These are phyloP conservation scores for Myathropa florea DNA, from an alignment of 2,888 invertebrate genomes.

Conservation along the genomic window DNA sequence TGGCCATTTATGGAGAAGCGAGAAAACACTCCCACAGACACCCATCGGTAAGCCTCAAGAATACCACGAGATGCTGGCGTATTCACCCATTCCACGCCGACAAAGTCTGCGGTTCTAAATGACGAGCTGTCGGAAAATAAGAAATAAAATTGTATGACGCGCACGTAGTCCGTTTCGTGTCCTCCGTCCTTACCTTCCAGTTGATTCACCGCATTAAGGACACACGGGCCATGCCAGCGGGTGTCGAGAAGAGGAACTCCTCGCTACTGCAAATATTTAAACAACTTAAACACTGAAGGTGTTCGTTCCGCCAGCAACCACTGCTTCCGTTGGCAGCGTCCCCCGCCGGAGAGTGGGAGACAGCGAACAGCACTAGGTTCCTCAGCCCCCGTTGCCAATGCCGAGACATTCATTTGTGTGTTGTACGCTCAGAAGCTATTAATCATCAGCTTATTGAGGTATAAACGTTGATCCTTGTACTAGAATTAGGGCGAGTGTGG, in stretches of 20 bases:
- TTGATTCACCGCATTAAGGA: slow-evolving; percentile 18
- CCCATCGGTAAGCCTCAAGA: slow-evolving; percentile 1
- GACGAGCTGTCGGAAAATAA: slow-evolving; percentile 25
- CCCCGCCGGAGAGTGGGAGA: not conserved
- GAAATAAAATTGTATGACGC: slow-evolving; percentile 40
- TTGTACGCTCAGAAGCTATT: slow-evolving; percentile 74
- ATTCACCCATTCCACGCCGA: slow-evolving; percentile 2
- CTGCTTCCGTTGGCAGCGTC: not conserved
- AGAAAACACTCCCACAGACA: not conserved
- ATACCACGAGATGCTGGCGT: not conserved
- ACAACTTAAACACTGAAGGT: slow-evolving; percentile 48
- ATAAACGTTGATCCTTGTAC: slow-evolving; percentile 75
- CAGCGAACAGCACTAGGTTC: not conserved
- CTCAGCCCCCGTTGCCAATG: not conserved
- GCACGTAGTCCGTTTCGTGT: slow-evolving; percentile 23
- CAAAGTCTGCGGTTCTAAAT: slow-evolving; percentile 18
- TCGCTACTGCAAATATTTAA: slow-evolving; percentile 48
- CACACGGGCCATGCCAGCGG: not conserved
- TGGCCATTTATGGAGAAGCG: too few species aligned
- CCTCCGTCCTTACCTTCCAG: not conserved
- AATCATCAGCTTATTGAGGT: slow-evolving; percentile 79
- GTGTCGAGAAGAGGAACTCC: not conserved
- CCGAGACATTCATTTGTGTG: slow-evolving; percentile 25
- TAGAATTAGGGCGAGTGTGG: slow-evolving; percentile 63
- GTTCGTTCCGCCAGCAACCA: slow-evolving; percentile 27